Base-by-base conservation (phyloP, 2,113 vertebrate species). In the Epinephelus moara region DNA sequence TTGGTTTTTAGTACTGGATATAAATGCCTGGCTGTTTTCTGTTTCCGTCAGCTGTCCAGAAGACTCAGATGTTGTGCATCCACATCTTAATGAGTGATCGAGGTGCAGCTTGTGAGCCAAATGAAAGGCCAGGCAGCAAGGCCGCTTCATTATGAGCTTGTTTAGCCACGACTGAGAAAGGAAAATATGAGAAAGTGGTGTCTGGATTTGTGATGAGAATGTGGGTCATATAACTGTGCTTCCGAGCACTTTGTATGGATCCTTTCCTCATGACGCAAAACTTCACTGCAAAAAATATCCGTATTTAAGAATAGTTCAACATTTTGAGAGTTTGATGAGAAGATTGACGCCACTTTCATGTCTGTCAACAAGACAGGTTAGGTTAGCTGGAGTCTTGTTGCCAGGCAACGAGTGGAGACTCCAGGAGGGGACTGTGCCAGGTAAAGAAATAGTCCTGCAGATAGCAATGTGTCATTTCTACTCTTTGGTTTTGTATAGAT, bases 61-160 rank as follows among this genome's bases (percentile, higher is more conserved):
- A 57, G 70, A 81, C 61, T 83, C 85, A 86, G 64, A 78, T 87
- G 33, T 49, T 72, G 23, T 64, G 33, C 27, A 33, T 73, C 52
- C 8, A 52, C 55, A 57, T 68, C 25, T 55, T 30, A 84, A 81
- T 68, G 62, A 71, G 64, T 47, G 62, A 74, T 30, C 0, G 33
- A 47, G 57, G 69, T 59, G 37, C 66, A 50, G 52, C 5, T 47
- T 47, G 12, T 9, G 53, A 64, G 76, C 61, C 49, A 61, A 23
- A 37, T 61, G 57, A 59, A 63, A 76, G 47, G 25, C 52, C 52
- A 33, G 71, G 49, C 52, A 25, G 70, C 60, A 64, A 17, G 59
- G 37, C 4, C 6, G 30, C 56, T 82, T 79, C 74, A 73, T 86
- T 76, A 64, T 37, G 6, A 47, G 18, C 25, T 37, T 17, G 62